Evolutionary conservation across 1,140 invertebrate species (phyloP), one percentile per base, ranked within the genome.

Genomic region (Eriosoma lanigerum): DNA sequence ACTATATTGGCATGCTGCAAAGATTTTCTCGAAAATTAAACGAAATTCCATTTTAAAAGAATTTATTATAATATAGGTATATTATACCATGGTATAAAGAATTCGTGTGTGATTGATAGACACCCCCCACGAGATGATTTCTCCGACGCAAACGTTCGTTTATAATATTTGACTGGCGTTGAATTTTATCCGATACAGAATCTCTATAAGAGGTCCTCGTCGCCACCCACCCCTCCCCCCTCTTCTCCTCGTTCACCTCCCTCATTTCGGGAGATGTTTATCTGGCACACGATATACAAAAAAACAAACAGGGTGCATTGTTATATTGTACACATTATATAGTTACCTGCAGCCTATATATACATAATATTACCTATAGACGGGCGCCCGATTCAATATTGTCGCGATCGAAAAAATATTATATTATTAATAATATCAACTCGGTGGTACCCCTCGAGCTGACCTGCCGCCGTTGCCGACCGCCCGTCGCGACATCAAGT

Each of bases 311-410:
- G 73, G 54, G 29, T 60, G 32, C 26, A 21, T 38, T 29, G 8
- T 60, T 26, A 29, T 29, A 26, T 15, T n/a, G 50, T 66, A 19
- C 13, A n/a, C 32, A 24, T 44, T 70, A 38, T 70, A 38, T 48
- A 52, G 19, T 73, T 24, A 24, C 38, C n/a, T n/a, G n/a, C n/a
- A n/a, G n/a, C n/a, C n/a, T n/a, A n/a, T n/a, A n/a, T n/a, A n/a
- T n/a, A n/a, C n/a, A n/a, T n/a, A n/a, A n/a, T n/a, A n/a, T n/a
- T n/a, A n/a, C n/a, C n/a, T n/a, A n/a, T n/a, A 3, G 73, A 24
- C 73, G 73, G 73, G 52, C 73, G 73, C 52, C 32, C 32, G 38
- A 26, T 60, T 24, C 73, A 21, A 76, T 60, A 60, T 44, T 76
- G 73, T 60, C 54, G 73, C 73, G 38, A 60, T 44, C 73, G 56